A percentile compares a stretch with the other conserved stretches of the same genome.
phyloP scores from a whole-genome alignment of 2,797 vertebrate species.

The Arrhamphus sclerolepis region DNA sequence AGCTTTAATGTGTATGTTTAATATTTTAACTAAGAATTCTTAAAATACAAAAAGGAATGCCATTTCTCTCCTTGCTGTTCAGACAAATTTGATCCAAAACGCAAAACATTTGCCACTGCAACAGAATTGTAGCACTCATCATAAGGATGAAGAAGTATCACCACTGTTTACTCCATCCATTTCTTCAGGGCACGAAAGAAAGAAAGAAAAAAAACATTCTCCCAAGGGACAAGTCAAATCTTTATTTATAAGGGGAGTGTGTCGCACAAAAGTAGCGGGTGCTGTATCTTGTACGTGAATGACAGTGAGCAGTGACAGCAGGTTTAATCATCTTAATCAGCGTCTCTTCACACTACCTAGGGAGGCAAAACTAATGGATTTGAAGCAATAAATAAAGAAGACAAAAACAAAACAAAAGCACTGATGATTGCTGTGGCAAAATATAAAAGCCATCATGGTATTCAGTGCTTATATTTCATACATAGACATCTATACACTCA shows the following conservation, averaged over 20 bases:
- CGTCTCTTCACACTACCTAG: constrained; percentile 39
- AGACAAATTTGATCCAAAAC: no score
- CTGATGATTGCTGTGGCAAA: constrained; percentile 22
- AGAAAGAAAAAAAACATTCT: constrained; percentile 40
- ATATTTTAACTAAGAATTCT: no score
- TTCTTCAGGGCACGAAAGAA: neutral
- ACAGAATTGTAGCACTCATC: neutral
- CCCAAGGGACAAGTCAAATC: constrained; percentile 34
- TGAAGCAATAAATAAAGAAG: constrained; percentile 23
- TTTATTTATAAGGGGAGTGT: constrained; percentile 35
- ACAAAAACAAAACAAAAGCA: constrained; percentile 28
- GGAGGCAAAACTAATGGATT: constrained; percentile 43
- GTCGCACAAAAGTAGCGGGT: constrained; percentile 44
- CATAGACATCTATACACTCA: constrained; percentile 21
- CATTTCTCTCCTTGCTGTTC: no score
- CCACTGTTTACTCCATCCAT: neutral
- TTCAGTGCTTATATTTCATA: constrained; percentile 8
- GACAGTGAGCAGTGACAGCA: constrained; percentile 35
- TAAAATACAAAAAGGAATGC: no score
- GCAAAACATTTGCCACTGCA: neutral
- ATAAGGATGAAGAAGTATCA: neutral
- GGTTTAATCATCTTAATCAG: constrained; percentile 34
- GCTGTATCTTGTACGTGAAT: constrained; percentile 65
- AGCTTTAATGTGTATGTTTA: no score
- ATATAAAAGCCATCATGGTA: constrained; percentile 27